Percentiles rank a stretch among this genome's conserved stretches.
Conservation (phyloP, 2,797 vertebrate genomes). For the Melanotaenia maccullochi region DNA sequence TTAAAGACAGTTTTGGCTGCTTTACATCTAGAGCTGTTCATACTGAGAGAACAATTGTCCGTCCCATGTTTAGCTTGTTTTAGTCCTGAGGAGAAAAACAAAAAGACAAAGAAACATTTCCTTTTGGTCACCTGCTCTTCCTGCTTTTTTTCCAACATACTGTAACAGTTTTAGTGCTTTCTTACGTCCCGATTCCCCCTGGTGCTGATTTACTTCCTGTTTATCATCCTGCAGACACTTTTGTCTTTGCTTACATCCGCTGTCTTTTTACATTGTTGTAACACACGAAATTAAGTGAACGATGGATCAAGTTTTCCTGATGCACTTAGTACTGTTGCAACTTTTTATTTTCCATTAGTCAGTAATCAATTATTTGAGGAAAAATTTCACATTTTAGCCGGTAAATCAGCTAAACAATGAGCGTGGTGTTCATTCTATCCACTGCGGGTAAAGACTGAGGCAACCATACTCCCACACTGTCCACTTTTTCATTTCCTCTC, state of each 20-base stretch:
- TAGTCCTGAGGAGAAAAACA: constrained; percentile 38
- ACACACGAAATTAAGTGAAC: not conserved
- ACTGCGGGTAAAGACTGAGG: not conserved
- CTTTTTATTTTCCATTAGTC: no score
- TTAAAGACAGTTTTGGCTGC: constrained; percentile 4
- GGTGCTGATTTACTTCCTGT: not conserved
- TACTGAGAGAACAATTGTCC: no score
- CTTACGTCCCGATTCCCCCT: not conserved
- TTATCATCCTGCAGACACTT: not conserved
- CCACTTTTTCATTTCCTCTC: not conserved
- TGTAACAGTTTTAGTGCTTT: not conserved
- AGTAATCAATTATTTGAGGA: no score
- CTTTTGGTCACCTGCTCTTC: constrained; percentile 13
- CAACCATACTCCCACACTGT: not conserved
- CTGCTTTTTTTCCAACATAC: not conserved
- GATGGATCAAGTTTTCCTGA: not conserved
- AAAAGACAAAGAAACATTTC: constrained; percentile 43
- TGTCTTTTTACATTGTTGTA: not conserved
- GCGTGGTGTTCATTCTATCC: no score
- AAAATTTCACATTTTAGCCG: not conserved
- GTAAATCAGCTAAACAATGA: not conserved
- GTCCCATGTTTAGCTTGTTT: constrained; percentile 26
- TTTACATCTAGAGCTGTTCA: not conserved
- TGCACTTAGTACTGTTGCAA: no score
- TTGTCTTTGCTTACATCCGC: not conserved